Evolutionary conservation across 2,888 invertebrate genomes (phyloP), one percentile per base, ranked within the genome.

Genomic region (Calameuta idolon): DNA sequence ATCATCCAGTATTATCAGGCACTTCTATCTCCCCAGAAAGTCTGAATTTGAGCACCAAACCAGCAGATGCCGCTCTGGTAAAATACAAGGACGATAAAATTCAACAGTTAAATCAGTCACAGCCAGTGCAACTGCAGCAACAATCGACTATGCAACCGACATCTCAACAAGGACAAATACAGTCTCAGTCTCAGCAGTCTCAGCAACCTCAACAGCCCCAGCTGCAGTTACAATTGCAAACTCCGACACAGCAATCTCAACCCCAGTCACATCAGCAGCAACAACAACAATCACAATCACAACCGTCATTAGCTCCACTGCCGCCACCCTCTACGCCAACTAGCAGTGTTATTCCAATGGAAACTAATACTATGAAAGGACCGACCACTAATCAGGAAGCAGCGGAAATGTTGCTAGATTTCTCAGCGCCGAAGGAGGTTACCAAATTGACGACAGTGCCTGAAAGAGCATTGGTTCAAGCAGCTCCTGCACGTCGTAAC

Each of bases 321-420:
- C 69, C 76, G 11, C 77, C 69, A 12, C 35, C 73, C 31, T 76
- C 73, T 73, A 73, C 75, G 30, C 55, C 23, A 30, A n/a, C 71
- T 23, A 71, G 71, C 34, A 71, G 3, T 34, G 31, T 31, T 71
- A 23, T 71, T 23, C 31, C 71, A 12, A 34, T 31, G n/a, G 71
- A 33, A 12, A 71, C 71, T 71, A 71, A 31, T 71, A 12, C 71
- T 55, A 73, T 69, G 15, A 77, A 77, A 40, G 77, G 77, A 69
- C 40, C 75, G 34, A 69, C 69, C n/a, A 84, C 93, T 30, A 93
- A 94, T 0, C 94, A 94, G 80, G 94, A 94, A 82, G 94, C 94
- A 0, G 93, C 94, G 1, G 95, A 95, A 85, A 94, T 95, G 92
- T 87, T 95, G 79, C 87, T 95, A 78, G 95, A 95, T 87, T 95